phyloP scores from a whole-genome alignment of 2,113 vertebrate species.

The Neogale vison region DNA sequence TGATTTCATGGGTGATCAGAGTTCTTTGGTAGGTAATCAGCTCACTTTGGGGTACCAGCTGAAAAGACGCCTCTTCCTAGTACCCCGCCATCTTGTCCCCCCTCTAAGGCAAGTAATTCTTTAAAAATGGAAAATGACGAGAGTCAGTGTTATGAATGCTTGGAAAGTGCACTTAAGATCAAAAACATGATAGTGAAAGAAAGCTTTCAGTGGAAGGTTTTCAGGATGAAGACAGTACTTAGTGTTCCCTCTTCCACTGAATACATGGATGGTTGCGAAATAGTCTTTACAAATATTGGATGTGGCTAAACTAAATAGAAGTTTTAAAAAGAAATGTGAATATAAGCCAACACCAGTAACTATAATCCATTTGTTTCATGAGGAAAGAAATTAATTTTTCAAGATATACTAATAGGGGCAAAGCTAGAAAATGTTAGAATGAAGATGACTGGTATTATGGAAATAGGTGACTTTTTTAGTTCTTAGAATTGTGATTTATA shows the following conservation, averaged over 20 bases:
- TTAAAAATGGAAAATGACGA: constrained; percentile 40
- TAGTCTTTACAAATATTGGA: background rate
- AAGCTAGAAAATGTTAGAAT: background rate
- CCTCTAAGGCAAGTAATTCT: background rate
- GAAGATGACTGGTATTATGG: background rate
- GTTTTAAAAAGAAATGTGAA: background rate
- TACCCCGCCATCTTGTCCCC: too few relatives aligned
- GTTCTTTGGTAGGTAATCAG: too few relatives aligned
- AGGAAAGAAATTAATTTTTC: background rate
- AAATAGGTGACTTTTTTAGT: background rate
- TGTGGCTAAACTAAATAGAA: background rate
- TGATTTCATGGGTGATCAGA: too few relatives aligned
- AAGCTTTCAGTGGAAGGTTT: constrained; percentile 18
- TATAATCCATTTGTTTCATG: background rate
- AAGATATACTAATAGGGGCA: background rate
- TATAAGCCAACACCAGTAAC: background rate
- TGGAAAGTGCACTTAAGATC: constrained; percentile 48
- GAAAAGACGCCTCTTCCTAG: too few relatives aligned
- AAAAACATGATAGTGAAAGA: constrained; percentile 14
- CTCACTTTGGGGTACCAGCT: too few relatives aligned
- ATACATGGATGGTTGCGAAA: background rate
- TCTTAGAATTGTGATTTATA: background rate
- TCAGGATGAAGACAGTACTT: background rate
- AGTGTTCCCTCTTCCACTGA: background rate
- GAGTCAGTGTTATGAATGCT: background rate